Percentiles rank a stretch among this genome's conserved stretches.
These are phyloP conservation scores for Oceanites oceanicus DNA, from an alignment of 2,113 vertebrate genomes.

Conservation along the genomic window DNA sequence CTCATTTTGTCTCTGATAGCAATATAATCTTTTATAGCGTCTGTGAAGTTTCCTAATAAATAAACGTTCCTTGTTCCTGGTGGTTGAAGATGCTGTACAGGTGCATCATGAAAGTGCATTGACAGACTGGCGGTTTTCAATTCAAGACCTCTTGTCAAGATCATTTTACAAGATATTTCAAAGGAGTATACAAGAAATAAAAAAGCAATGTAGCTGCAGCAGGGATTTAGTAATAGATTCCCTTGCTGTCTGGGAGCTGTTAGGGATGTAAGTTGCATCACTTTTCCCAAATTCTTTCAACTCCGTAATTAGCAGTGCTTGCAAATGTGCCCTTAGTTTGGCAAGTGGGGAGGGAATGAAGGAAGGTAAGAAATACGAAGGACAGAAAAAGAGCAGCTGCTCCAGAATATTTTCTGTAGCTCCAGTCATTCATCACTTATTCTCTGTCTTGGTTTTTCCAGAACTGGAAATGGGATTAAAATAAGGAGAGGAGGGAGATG, in stretches of 20 bases:
- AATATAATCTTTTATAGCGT: slow-evolving; percentile 65
- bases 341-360: not conserved
- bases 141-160: slow-evolving; percentile 51
- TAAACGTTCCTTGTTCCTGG: slow-evolving; percentile 50
- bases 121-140: slow-evolving; percentile 25
- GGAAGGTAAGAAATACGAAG: not conserved
- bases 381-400: not conserved
- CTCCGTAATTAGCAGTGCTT: not conserved
- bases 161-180: slow-evolving; percentile 62
- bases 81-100: slow-evolving; percentile 57
- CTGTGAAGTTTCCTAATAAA: slow-evolving; percentile 68
- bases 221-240: not conserved
- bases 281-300: slow-evolving; percentile 20
- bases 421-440: not conserved
- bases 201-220: not conserved
- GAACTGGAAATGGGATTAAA: not conserved
- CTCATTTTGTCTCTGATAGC: slow-evolving; percentile 55
- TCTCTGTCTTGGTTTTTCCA: not conserved
- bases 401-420: not conserved
- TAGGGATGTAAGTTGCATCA: not conserved
- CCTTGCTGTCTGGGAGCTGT: slow-evolving; percentile 7
- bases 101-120: slow-evolving; percentile 63
- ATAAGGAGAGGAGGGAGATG: not conserved
- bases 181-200: slow-evolving; percentile 34
- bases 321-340: not conserved